Percentiles rank a stretch among this genome's conserved stretches.
phyloP scores from a whole-genome alignment of 2,888 invertebrate genomes.

The Candidula unifasciata region DNA sequence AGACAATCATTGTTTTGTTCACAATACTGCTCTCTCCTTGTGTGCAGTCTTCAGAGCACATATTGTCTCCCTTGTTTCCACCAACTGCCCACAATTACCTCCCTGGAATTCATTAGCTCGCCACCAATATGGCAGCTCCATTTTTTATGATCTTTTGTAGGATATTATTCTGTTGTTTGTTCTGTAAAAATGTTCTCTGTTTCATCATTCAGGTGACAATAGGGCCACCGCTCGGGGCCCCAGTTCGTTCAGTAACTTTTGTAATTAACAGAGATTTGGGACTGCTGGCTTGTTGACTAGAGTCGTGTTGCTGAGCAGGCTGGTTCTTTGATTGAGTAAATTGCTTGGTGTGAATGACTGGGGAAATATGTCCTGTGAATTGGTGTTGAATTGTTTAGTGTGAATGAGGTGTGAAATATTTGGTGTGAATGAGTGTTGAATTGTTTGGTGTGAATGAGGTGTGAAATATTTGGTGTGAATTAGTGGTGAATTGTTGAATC shows the following conservation, averaged over 20 bases:
- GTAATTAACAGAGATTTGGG: background rate
- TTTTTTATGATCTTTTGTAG: background rate
- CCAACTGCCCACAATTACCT: background rate
- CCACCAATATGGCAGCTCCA: background rate
- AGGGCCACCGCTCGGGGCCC: background rate
- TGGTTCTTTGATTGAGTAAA: too few relatives aligned
- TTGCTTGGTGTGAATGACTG: too few relatives aligned
- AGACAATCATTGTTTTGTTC: too few relatives aligned
- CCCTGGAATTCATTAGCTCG: background rate
- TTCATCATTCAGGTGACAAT: background rate
- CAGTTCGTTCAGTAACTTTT: background rate
- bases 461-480: too few relatives aligned
- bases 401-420: too few relatives aligned
- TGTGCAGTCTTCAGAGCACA: background rate
- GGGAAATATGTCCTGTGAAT: too few relatives aligned
- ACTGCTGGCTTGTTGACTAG: background rate
- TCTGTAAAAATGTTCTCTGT: background rate
- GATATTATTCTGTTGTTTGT: conserved; percentile 4
- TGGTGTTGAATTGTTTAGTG: too few relatives aligned
- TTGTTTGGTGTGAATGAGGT: too few relatives aligned
- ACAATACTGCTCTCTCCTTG: background rate
- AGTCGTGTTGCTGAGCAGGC: too few relatives aligned
- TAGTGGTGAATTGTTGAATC: too few relatives aligned
- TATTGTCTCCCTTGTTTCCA: background rate
- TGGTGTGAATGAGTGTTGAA: too few relatives aligned